Percentiles rank a stretch among this genome's conserved stretches.
Conservation (phyloP, 2,888 invertebrate species). For the Trissoscelio sp. region DNA sequence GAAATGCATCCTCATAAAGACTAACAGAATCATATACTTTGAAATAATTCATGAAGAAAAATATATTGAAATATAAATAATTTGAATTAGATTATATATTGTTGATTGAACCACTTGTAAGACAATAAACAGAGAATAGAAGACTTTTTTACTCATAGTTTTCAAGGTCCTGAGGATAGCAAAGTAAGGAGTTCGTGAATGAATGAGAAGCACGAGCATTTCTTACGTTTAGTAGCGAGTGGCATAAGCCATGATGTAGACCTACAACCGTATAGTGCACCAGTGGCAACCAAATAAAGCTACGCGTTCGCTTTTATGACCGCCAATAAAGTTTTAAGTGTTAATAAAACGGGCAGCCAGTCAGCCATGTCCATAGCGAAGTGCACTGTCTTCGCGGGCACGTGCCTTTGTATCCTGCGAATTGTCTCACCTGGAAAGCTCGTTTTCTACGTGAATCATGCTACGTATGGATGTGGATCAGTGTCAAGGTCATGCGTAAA, state of each 20-base stretch:
- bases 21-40: no score
- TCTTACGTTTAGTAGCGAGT: slow-evolving; percentile 58
- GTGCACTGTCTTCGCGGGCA: slow-evolving; percentile 69
- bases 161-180: slow-evolving; percentile 41
- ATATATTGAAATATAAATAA: no score
- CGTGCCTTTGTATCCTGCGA: slow-evolving; percentile 65
- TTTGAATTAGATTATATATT: no score
- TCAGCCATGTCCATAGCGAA: slow-evolving; percentile 70
- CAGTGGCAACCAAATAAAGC: slow-evolving; percentile 78
- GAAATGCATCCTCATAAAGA: no score
- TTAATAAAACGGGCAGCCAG: slow-evolving; percentile 79
- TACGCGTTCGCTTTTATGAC: slow-evolving; percentile 81
- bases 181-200: slow-evolving; percentile 60
- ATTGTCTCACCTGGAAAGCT: slow-evolving; percentile 71
- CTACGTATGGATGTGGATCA: slow-evolving; percentile 73
- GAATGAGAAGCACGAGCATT: slow-evolving; percentile 55
- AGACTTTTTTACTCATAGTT: slow-evolving; percentile 26
- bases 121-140: background rate
- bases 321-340: slow-evolving; percentile 83
- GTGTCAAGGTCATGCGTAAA: slow-evolving; percentile 81
- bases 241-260: slow-evolving; percentile 66
- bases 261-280: slow-evolving; percentile 65
- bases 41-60: no score
- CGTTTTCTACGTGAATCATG: slow-evolving; percentile 72
- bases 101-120: no score